These are phyloP conservation scores for Macheiramphus alcinus DNA, from an alignment of 2,113 vertebrate species.

Conservation along the genomic window DNA sequence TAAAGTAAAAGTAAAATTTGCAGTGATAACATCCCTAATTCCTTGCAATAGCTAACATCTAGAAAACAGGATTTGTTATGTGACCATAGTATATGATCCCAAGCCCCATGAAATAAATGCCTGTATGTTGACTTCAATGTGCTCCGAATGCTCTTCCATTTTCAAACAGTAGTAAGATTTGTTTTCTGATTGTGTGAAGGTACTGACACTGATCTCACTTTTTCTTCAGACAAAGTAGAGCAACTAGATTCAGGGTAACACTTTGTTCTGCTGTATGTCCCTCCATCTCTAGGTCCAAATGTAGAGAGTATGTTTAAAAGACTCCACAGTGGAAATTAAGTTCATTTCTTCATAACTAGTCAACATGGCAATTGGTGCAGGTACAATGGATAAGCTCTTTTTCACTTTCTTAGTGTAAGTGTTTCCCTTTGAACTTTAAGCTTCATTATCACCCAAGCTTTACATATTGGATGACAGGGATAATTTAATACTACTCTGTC, in stretches of 20 bases:
- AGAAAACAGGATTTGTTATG: not conserved
- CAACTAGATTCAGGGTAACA: not conserved
- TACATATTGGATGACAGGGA: not conserved
- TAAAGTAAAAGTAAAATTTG: not conserved
- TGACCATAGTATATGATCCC: not conserved
- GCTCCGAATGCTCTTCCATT: not conserved
- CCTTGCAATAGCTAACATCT: not conserved
- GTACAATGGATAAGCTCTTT: not conserved
- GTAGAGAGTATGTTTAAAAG: not conserved
- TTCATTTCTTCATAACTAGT: not conserved
- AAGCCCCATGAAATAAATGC: not conserved
- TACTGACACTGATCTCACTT: not conserved
- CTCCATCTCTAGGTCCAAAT: not conserved
- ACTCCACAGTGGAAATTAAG: not conserved
- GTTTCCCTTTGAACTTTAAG: not conserved
- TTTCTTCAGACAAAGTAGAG: not conserved
- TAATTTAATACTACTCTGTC: constrained; percentile 14
- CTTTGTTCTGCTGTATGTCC: not conserved
- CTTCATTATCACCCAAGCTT: not conserved
- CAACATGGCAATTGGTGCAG: not conserved
- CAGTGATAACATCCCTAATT: not conserved
- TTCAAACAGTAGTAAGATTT: not conserved
- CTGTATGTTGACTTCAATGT: not conserved
- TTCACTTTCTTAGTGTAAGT: not conserved
- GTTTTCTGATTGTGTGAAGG: not conserved